Conservation (phyloP, 2,113 vertebrate species). For the Oxyruncus cristatus region DNA sequence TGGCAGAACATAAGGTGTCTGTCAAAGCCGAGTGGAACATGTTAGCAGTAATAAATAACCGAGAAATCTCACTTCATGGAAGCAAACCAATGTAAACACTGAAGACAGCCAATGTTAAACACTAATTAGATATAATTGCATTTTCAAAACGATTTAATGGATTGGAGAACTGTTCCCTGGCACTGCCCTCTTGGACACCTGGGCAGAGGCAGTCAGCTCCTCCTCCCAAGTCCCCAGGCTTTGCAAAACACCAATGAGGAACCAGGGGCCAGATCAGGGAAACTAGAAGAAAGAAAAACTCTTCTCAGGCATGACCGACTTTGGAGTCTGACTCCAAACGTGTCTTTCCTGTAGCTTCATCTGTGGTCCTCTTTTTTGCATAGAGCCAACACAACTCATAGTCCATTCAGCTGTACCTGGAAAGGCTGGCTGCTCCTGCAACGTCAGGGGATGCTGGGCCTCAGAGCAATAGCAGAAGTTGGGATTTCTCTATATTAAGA, state of each 20-base stretch:
- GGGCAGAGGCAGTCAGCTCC: neutral
- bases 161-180: neutral
- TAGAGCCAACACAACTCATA: neutral
- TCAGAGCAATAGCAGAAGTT: neutral
- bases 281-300: neutral
- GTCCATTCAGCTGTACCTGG: neutral
- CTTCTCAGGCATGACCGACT: neutral
- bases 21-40: neutral
- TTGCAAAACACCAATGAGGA: neutral
- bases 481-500: neutral
- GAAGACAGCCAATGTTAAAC: neutral
- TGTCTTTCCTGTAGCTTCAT: neutral
- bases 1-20: constrained; percentile 9
- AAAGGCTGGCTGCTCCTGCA: neutral
- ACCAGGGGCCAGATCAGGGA: neutral
- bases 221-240: neutral
- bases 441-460: neutral
- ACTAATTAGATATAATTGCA: constrained; percentile 2
- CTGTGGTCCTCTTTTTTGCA: neutral
- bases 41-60: constrained; percentile 29
- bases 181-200: neutral
- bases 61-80: constrained; percentile 25
- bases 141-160: constrained; percentile 16
- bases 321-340: neutral
- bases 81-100: constrained; percentile 20